These are phyloP conservation scores for Cotesia chilonis DNA, from an alignment of 1,140 invertebrate species.

Conservation along the genomic window DNA sequence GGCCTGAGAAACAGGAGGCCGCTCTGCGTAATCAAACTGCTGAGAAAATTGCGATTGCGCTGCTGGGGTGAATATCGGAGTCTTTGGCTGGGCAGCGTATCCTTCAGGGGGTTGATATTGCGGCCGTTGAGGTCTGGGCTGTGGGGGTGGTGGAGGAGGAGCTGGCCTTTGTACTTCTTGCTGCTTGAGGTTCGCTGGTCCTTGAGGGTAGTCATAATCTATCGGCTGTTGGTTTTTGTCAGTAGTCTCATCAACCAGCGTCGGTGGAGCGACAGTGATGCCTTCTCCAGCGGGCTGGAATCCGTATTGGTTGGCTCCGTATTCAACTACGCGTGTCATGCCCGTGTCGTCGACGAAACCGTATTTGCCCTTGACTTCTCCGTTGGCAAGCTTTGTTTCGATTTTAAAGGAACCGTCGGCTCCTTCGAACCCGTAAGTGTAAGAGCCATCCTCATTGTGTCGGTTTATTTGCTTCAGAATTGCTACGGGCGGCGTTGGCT, in stretches of 20 bases:
- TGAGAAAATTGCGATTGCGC: slow-evolving; percentile 42
- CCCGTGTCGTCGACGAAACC: slow-evolving; percentile 86
- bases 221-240: slow-evolving; percentile 62
- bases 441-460: slow-evolving; percentile 86
- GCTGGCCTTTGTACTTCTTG: slow-evolving; percentile 45
- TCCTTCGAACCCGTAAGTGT: slow-evolving; percentile 87
- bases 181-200: slow-evolving; percentile 50
- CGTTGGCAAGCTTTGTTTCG: slow-evolving; percentile 80
- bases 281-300: slow-evolving; percentile 88
- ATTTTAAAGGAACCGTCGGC: slow-evolving; percentile 87
- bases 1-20: slow-evolving; percentile 61
- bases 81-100: slow-evolving; percentile 39
- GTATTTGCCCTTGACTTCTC: slow-evolving; percentile 85
- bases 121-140: slow-evolving; percentile 29
- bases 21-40: slow-evolving; percentile 55
- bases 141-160: slow-evolving; percentile 1
- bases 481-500: slow-evolving; percentile 77
- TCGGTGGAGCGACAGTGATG: slow-evolving; percentile 83
- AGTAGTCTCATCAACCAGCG: slow-evolving; percentile 76
- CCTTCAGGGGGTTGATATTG: slow-evolving; percentile 23
- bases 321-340: slow-evolving; percentile 84
- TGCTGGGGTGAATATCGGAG: slow-evolving; percentile 23
- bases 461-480: slow-evolving; percentile 88
- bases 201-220: slow-evolving; percentile 59
- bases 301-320: slow-evolving; percentile 86